Conservation (phyloP, 92 coral and sea anemone genomes). For the Diadumene lineata region DNA sequence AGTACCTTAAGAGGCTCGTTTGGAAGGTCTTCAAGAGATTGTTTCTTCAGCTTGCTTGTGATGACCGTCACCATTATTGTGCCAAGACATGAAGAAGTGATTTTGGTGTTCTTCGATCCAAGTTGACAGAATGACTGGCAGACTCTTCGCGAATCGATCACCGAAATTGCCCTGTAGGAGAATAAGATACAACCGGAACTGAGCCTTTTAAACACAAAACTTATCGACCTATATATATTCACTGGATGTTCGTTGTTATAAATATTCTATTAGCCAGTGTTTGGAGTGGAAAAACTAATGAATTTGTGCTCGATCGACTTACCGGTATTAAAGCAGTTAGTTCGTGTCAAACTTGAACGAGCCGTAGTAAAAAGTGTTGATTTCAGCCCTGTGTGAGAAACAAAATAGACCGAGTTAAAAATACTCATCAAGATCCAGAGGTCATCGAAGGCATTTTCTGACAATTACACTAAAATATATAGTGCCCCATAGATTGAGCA, state of each 20-base stretch:
- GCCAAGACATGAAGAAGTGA: slow-evolving; percentile 72
- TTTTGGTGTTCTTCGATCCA: slow-evolving; percentile 50
- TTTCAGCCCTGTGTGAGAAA: slow-evolving; percentile 24
- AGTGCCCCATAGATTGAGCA: slow-evolving; percentile 1
- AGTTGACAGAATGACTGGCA: slow-evolving; percentile 56
- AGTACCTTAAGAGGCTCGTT: slow-evolving; percentile 70
- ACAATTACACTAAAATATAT: not conserved
- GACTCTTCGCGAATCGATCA: slow-evolving; percentile 52
- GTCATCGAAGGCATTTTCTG: slow-evolving; percentile 24
- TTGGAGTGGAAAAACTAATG: not conserved
- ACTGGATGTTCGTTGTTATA: not conserved
- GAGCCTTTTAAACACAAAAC: slow-evolving; percentile 31
- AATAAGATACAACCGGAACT: slow-evolving; percentile 64
- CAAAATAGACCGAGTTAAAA: slow-evolving; percentile 13
- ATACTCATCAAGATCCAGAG: slow-evolving; percentile 6
- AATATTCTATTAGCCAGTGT: not conserved
- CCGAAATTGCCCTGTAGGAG: slow-evolving; percentile 65
- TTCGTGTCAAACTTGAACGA: slow-evolving; percentile 30
- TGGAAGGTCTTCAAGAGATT: slow-evolving; percentile 92
- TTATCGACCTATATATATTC: slow-evolving; percentile 1
- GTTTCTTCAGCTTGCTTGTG: slow-evolving; percentile 91
- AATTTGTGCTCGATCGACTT: slow-evolving; percentile 7
- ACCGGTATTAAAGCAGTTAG: slow-evolving; percentile 16
- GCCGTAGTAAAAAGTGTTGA: slow-evolving; percentile 15
- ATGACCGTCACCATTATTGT: slow-evolving; percentile 87